phyloP scores from a whole-genome alignment of 1,140 invertebrate genomes.

The Choristoneura fumiferana region DNA sequence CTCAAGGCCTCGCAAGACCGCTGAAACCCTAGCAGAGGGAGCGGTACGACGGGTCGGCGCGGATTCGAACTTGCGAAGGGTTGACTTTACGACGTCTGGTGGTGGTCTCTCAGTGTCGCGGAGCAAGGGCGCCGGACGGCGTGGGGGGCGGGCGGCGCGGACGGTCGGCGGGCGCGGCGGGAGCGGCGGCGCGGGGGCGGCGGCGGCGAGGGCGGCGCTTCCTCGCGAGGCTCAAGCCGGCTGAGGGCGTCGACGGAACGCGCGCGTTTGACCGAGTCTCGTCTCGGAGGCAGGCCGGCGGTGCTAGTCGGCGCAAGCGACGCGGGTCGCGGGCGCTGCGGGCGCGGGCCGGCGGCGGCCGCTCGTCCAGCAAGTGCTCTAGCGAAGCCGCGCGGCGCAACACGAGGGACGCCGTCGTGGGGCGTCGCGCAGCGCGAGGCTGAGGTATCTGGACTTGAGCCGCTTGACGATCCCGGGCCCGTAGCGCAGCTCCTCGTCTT shows the following conservation, averaged over 20 bases:
- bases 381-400: conserved; percentile 89
- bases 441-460: conserved; percentile 90
- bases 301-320: conserved; percentile 70
- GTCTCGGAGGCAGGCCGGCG: conserved; percentile 66
- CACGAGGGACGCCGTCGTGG: conserved; percentile 82
- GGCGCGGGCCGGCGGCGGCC: conserved; percentile 57
- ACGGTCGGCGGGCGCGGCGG: conserved; percentile 79
- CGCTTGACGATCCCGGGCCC: conserved; percentile 95
- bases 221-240: conserved; percentile 77
- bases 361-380: conserved; percentile 89
- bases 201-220: conserved; percentile 33
- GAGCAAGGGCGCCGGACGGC: conserved; percentile 83
- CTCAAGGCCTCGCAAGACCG: conserved; percentile 54
- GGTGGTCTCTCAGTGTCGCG: conserved; percentile 90
- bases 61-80: conserved; percentile 90
- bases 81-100: conserved; percentile 90
- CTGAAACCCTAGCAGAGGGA: conserved; percentile 56
- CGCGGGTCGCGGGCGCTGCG: conserved; percentile 46
- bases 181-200: conserved; percentile 36
- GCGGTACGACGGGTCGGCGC: conserved; percentile 79
- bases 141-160: conserved; percentile 83
- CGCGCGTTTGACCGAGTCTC: conserved; percentile 88
- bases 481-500: conserved; percentile 89
- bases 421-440: conserved; percentile 85
- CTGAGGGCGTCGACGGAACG: conserved; percentile 90